These are phyloP conservation scores for Eugnorisma glareosa DNA, from an alignment of 2,888 invertebrate species.

Conservation along the genomic window DNA sequence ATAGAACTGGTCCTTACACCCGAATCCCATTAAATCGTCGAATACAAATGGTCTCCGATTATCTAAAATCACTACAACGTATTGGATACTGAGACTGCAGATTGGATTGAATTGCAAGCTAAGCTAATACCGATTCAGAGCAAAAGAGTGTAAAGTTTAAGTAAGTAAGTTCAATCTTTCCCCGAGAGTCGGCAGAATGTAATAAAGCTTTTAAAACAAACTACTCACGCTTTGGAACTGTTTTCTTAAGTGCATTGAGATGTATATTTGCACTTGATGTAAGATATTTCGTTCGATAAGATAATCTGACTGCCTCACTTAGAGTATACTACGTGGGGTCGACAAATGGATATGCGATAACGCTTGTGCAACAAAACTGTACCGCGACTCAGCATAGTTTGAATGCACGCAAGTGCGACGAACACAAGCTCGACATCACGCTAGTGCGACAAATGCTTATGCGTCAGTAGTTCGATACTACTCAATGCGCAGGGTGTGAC, in stretches of 20 bases:
- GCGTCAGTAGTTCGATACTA: too few species aligned
- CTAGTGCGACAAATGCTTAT: too few species aligned
- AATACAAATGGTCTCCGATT: background rate
- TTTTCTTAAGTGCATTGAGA: constrained; percentile 34
- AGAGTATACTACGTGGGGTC: too few species aligned
- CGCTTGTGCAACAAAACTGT: too few species aligned
- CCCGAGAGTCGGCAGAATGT: constrained; percentile 39
- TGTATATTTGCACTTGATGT: constrained; percentile 4
- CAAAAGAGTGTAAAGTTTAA: constrained; percentile 41
- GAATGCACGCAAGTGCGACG: too few species aligned
- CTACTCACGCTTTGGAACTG: constrained; percentile 43
- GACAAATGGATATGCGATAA: too few species aligned
- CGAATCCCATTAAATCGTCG: background rate
- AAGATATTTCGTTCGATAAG: background rate
- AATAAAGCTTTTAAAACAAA: constrained; percentile 60
- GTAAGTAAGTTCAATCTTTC: constrained; percentile 42
- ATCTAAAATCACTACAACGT: constrained; percentile 4
- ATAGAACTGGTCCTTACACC: background rate
- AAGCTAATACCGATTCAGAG: constrained; percentile 22
- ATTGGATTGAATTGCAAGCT: constrained; percentile 34
- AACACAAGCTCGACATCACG: too few species aligned
- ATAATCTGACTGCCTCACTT: background rate
- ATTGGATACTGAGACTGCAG: constrained; percentile 14
- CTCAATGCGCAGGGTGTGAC: too few species aligned
- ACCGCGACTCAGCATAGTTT: too few species aligned